phyloP scores from a whole-genome alignment of 2,113 vertebrate species.

The Hipposideros armiger region DNA sequence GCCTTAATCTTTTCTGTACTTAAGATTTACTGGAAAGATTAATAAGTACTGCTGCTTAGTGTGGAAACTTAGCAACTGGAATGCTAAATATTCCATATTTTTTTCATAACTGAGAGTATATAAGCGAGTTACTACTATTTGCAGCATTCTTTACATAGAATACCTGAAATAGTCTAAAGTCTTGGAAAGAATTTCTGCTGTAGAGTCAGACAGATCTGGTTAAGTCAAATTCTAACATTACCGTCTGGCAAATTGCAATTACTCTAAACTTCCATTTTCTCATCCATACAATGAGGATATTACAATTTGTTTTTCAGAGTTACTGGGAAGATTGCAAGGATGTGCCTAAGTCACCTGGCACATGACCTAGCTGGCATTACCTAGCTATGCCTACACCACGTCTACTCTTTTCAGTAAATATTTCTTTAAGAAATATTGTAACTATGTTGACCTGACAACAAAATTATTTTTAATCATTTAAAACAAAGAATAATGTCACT shows the following conservation, averaged over 20 bases:
- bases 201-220: not conserved
- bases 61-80: conserved; percentile 6
- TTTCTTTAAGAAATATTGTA: conserved; percentile 12
- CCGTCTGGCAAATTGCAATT: not conserved
- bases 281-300: not conserved
- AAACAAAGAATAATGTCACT: not conserved
- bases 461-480: not conserved
- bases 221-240: conserved; percentile 12
- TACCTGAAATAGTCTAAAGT: not conserved
- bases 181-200: not conserved
- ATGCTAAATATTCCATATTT: conserved; percentile 42
- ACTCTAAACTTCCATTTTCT: not conserved
- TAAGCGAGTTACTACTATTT: conserved; percentile 18
- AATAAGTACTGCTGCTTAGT: conserved; percentile 55
- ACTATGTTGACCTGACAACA: not conserved
- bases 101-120: not conserved
- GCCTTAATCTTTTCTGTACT: conserved; percentile 55
- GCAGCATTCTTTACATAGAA: not conserved
- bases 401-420: not conserved
- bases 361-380: not conserved
- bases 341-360: not conserved
- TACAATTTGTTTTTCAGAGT: not conserved
- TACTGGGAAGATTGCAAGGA: not conserved
- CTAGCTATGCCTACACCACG: not conserved
- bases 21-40: conserved; percentile 64